Conservation (phyloP, 2,113 vertebrate species). For the Ifrita kowaldi region DNA sequence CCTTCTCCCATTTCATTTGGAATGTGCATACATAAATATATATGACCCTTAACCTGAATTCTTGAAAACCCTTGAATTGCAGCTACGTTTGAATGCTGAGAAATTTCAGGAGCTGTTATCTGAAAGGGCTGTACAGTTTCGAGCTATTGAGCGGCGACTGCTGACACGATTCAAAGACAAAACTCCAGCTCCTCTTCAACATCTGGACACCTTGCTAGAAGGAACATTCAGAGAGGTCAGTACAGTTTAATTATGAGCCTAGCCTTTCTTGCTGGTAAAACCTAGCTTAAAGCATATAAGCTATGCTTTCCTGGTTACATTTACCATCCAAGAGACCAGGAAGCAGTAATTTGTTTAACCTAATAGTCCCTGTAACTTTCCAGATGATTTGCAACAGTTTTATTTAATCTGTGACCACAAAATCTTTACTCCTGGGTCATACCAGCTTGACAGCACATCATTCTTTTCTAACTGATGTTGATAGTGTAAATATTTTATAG, state of each 20-base stretch:
- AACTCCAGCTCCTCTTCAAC: conserved; percentile 91
- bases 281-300: conserved; percentile 15
- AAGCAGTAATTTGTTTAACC: conserved; percentile 64
- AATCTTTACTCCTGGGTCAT: conserved; percentile 45
- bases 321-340: conserved; percentile 33
- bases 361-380: conserved; percentile 56
- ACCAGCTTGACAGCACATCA: conserved; percentile 37
- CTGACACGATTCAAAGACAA: conserved; percentile 95
- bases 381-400: conserved; percentile 61
- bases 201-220: conserved; percentile 93
- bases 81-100: conserved; percentile 87
- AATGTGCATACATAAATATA: not conserved
- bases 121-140: conserved; percentile 90
- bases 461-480: conserved; percentile 60
- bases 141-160: conserved; percentile 91
- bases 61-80: conserved; percentile 43
- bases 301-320: conserved; percentile 52
- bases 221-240: conserved; percentile 93
- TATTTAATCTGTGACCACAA: conserved; percentile 57
- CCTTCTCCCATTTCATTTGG: not conserved
- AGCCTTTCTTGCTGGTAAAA: conserved; percentile 28
- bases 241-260: conserved; percentile 17
- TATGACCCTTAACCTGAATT: not conserved
- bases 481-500: conserved; percentile 63
- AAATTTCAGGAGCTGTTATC: conserved; percentile 89